Evolutionary conservation across 2,113 vertebrate species (phyloP), one percentile per base, ranked within the genome.

Genomic region (Dolichotis patagonum): DNA sequence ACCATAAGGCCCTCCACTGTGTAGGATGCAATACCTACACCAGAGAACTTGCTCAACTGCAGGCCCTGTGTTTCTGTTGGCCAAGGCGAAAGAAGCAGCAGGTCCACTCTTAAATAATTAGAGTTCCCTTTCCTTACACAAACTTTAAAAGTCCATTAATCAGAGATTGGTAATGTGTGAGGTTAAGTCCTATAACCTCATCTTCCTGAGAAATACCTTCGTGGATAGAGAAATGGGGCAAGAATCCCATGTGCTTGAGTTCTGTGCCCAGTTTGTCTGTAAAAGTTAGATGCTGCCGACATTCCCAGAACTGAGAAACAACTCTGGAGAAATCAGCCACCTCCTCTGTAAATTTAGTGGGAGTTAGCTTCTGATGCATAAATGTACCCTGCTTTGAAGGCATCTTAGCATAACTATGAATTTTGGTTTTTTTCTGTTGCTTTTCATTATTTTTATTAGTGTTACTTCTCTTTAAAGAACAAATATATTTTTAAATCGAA

Each of bases 371-470:
- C 14, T 90, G 30, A 24, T 0, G 0, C 38, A 12, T 19, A 12
- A 75, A 52, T 67, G 69, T 22, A 28, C 0, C 71, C 41, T 90
- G 19, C 35, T 90, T 52, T 81, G 22, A 97, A 95, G 98, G 43
- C 65, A 96, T 80, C 11, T 49, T 26, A 65, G 24, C 43, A 46
- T 11, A 38, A 12, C 1, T 63, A 78, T 46, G 16, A 85, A 0
- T 14, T 11, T 26, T 63, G 0, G 5, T 65, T 1, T 4, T 7
- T 26, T 80, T 2, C 26, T 69, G 26, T 28, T 77, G 73, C 26
- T 10, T 87, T 85, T 85, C 89, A n/a, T 35, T 94, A 41, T 58
- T 94, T 69, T 85, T 71, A 75, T 69, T 96, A n/a, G 30, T 67
- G 65, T 77, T 84, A 7, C 4, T 1, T 38, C 56, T 88, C 67